Conservation (phyloP, 2,797 vertebrate genomes). For the Spinus olivaceus region DNA sequence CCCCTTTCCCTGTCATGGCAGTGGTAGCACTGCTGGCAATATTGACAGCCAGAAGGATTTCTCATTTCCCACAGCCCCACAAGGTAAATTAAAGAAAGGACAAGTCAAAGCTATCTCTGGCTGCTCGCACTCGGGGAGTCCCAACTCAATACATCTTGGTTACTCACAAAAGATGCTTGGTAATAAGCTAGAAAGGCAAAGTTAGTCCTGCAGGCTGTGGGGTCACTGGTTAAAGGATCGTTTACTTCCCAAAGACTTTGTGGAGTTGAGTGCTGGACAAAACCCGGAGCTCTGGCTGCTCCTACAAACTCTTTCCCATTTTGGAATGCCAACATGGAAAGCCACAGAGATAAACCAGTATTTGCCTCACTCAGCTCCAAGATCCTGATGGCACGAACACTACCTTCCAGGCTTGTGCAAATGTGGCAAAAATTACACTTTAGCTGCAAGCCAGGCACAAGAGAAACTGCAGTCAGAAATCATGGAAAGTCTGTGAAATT, state of each 20-base stretch:
- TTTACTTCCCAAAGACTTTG: slow-evolving; percentile 16
- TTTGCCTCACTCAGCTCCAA: background rate
- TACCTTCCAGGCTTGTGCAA: background rate
- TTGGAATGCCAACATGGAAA: background rate
- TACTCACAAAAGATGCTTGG: slow-evolving; percentile 76
- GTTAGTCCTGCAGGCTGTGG: slow-evolving; percentile 45
- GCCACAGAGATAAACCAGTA: background rate
- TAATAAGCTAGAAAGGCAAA: slow-evolving; percentile 71
- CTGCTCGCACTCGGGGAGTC: slow-evolving; percentile 70
- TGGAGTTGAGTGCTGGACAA: background rate
- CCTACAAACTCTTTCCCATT: background rate
- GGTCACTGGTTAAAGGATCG: background rate
- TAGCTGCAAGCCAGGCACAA: background rate
- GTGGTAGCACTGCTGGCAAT: slow-evolving; percentile 23
- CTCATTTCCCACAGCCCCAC: slow-evolving; percentile 71
- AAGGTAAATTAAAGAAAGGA: slow-evolving; percentile 79
- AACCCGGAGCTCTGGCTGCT: background rate
- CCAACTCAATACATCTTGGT: slow-evolving; percentile 77
- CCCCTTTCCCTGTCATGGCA: slow-evolving; percentile 29
- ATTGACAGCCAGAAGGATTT: slow-evolving; percentile 77
- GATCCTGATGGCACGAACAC: background rate
- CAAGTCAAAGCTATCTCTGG: slow-evolving; percentile 79
- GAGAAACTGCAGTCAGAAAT: background rate
- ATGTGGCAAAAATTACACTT: background rate
- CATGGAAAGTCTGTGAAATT: slow-evolving; percentile 17